Percentiles rank a stretch among this genome's conserved stretches.
Conservation (phyloP, 1,140 invertebrate species). For the Venturia canescens region DNA sequence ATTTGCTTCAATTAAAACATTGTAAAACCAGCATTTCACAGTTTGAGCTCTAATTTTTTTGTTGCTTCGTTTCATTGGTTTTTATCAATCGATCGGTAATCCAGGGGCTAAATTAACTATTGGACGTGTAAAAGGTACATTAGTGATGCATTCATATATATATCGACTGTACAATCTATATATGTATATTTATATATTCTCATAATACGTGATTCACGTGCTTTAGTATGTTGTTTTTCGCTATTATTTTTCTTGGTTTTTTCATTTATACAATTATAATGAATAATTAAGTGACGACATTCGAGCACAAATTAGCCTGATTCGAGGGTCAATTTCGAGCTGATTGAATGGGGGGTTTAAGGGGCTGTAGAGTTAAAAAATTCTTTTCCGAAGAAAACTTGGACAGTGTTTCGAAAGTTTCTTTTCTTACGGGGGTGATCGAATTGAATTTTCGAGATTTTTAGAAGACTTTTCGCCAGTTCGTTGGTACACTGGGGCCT, state of each 20-base stretch:
- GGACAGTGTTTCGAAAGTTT: no score
- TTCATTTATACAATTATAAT: not conserved
- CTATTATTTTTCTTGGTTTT: slow-evolving; percentile 5
- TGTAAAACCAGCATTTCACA: slow-evolving; percentile 6
- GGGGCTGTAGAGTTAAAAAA: no score
- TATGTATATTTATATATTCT: slow-evolving; percentile 8
- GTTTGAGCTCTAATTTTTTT: slow-evolving; percentile 22
- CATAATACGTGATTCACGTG: slow-evolving; percentile 17
- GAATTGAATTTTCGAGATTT: no score
- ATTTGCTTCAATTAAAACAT: not conserved
- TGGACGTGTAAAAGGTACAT: slow-evolving; percentile 64
- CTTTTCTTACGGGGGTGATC: no score
- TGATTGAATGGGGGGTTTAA: no score
- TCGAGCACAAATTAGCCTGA: no score
- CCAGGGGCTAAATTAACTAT: slow-evolving; percentile 65
- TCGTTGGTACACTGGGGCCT: no score
- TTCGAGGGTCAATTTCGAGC: no score
- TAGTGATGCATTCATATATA: slow-evolving; percentile 60
- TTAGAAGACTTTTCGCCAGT: no score
- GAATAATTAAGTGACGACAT: no score
- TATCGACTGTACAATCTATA: not conserved
- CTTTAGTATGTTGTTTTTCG: slow-evolving; percentile 27
- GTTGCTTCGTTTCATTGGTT: no score
- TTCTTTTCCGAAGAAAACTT: no score
- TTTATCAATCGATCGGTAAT: slow-evolving; percentile 55